Evolutionary conservation across 2,888 invertebrate species (phyloP).

Genomic region (Aphrophora alni): DNA sequence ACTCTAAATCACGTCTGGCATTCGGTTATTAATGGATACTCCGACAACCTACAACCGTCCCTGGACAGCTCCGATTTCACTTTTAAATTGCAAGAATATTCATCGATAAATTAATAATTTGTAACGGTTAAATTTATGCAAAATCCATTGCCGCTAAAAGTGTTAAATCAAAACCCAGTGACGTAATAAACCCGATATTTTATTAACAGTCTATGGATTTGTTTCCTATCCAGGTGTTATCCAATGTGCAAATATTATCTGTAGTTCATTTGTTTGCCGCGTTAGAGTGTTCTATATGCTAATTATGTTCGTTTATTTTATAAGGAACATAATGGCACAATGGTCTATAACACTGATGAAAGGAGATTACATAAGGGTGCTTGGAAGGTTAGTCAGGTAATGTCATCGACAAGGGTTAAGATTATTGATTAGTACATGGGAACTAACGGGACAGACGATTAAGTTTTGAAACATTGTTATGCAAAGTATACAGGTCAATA

Average conservation of each 20-base stretch:
- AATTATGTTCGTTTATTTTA: neutral
- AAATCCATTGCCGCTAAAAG: neutral
- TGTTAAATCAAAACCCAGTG: neutral
- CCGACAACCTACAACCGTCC: neutral
- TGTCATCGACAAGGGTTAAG: no score
- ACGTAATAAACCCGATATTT: no score
- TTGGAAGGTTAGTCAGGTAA: no score
- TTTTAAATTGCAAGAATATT: neutral
- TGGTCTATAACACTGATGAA: neutral
- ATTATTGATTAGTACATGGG: no score
- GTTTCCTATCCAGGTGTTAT: no score
- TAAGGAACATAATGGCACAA: neutral
- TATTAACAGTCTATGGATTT: no score
- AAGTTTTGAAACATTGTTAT: no score
- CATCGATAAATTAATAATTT: slow-evolving; percentile 9
- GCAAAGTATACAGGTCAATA: no score
- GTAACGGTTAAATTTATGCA: slow-evolving; percentile 9
- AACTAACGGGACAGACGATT: no score
- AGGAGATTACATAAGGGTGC: no score
- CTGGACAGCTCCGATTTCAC: neutral
- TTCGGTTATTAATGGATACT: neutral
- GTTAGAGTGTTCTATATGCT: neutral
- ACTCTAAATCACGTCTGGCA: neutral
- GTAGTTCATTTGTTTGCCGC: neutral
- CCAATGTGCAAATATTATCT: neutral